Evolutionary conservation across 2,888 invertebrate species (phyloP), one percentile per base, ranked within the genome.

Genomic region (Lasioglossum vierecki): DNA sequence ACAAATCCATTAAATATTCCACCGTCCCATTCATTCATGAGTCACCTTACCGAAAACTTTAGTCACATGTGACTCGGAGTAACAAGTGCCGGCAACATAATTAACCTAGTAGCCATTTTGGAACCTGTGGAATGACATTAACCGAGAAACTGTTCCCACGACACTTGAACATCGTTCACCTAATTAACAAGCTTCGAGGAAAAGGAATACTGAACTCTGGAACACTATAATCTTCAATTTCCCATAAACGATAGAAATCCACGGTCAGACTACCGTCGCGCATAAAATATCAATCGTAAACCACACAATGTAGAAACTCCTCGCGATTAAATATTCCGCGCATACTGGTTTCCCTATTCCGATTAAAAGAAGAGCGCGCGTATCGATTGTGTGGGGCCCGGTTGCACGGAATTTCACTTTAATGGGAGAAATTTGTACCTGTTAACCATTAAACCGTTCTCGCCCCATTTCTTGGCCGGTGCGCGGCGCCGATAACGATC

Each of bases 391-490:
- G 70, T 63, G 15, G 22, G 15, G 66, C 66, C 63, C 15, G 41
- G 41, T 26, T 39, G 68, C 71, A 70, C 53, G 82, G 80, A 84
- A 87, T 90, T 88, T 89, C 90, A 84, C 84, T 85, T 85, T 90
- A 89, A 90, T 88, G 80, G 84, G 84, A 80, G 90, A 89, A 90
- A 90, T 86, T 88, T 80, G 88, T 89, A 86, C 60, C 81, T 79
- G 79, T 88, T 86, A 88, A 82, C 71, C 77, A 68, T 83, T 82
- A 83, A 88, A 80, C 76, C 73, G 84, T 78, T 81, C 82, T 68
- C 85, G 84, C 53, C 76, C 83, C 80, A 79, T 84, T 87, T 90
- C 77, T 83, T 79, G 66, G 53, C 22, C 18, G 41, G 63, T 41
- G 79, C 79, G 9, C 57, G 41, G 41, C 53, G 39, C 79, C 75